Percentiles rank a stretch among this genome's conserved stretches.
phyloP scores from a whole-genome alignment of 2,797 vertebrate genomes.

The Helicolenus hilgendorfi region DNA sequence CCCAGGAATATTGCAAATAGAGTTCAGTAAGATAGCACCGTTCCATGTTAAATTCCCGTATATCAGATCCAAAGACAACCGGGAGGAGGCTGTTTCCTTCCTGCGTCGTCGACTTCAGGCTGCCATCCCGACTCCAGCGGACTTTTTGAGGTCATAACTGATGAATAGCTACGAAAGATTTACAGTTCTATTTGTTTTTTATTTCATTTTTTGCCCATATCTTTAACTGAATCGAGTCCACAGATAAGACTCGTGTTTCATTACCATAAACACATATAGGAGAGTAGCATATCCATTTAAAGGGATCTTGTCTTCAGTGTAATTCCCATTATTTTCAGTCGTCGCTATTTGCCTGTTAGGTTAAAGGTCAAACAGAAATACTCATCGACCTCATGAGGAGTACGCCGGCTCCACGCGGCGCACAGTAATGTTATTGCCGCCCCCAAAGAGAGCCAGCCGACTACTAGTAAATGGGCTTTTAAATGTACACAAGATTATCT shows the following conservation, averaged over 20 bases:
- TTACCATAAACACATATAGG: neutral
- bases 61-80: slow-evolving; percentile 44
- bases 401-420: slow-evolving; percentile 15
- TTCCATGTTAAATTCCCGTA: slow-evolving; percentile 12
- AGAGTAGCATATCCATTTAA: slow-evolving; percentile 26
- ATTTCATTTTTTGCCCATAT: slow-evolving; percentile 15
- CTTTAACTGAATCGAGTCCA: slow-evolving; percentile 9
- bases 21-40: neutral
- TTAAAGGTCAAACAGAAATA: slow-evolving; percentile 71
- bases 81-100: neutral
- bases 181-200: slow-evolving; percentile 29
- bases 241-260: slow-evolving; percentile 36
- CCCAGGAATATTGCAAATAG: slow-evolving; percentile 24
- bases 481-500: slow-evolving; percentile 88
- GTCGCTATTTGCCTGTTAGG: slow-evolving; percentile 35
- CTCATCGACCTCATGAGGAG: slow-evolving; percentile 46
- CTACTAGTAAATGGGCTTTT: slow-evolving; percentile 73
- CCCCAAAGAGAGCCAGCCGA: slow-evolving; percentile 36
- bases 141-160: slow-evolving; percentile 45
- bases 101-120: neutral
- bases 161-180: slow-evolving; percentile 26
- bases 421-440: slow-evolving; percentile 43
- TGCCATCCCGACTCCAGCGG: neutral
- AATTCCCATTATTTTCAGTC: slow-evolving; percentile 32
- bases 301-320: neutral